Evolutionary conservation across 2,888 invertebrate genomes (phyloP), one percentile per base, ranked within the genome.

Genomic region (Belgica antarctica): DNA sequence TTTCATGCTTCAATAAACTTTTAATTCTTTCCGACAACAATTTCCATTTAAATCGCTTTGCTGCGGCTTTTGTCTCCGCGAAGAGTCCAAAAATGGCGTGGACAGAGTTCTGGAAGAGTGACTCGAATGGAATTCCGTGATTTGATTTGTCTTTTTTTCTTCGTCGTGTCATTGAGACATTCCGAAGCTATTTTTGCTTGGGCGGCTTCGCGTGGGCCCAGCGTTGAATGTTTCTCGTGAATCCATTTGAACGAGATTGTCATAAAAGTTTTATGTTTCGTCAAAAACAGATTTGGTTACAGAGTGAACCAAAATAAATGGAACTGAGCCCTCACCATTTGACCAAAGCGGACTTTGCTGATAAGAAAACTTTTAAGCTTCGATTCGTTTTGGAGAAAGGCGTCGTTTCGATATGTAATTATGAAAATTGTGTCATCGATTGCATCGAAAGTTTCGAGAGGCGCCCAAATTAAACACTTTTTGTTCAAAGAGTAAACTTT

Each of bases 1-100:
- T 46, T 65, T 65, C 65, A 65, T 27, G 65, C 65, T 65, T 65
- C 65, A 65, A 65, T 47, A 65, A 65, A 47, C 47, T 41, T n/a
- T n/a, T n/a, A n/a, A n/a, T n/a, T 47, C 17, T 15, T 59, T 27
- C 27, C 27, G 4, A 27, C 22, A 17, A 65, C 15, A 36, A 34
- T 63, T 63, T 41, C 46, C 63, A 63, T 63, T 25, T 41, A 24
- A 63, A 63, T 24, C 8, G 15, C 12, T 52, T 52, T 15, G 59
- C 46, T 12, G 17, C 15, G 17, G 2, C 27, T 27, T 7, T 17
- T 52, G 52, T 52, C 52, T 52, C 52, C 34, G 34, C 34, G 12
- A 12, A 5, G 5, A 8, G 34, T 12, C 34, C 52, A 10, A 52
- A 52, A 52, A 12, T 52, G 52, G 52, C 41, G 3, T 41, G 41